Base-by-base conservation (phyloP, 2,888 invertebrate species). In the Cremastinae sp. region DNA sequence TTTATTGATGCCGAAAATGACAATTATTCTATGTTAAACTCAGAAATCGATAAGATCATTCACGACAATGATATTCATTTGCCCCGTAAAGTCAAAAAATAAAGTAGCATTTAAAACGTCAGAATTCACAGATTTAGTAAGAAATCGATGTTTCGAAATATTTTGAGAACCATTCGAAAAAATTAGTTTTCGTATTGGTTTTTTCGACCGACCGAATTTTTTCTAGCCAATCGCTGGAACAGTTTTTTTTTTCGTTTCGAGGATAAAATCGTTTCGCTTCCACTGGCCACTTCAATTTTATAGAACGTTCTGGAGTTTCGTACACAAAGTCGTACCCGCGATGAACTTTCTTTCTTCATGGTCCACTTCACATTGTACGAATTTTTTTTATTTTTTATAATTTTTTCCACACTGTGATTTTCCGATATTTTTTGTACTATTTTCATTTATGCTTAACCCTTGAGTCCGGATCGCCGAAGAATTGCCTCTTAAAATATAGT, bases 271-370 rank as follows among this genome's bases (percentile, higher is more conserved):
- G 71, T 69, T 75, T 80, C 66, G 62, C 74, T 47, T 72, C 61
- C 49, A 79, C 74, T 53, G 78, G 55, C 49, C 59, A 72, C 72
- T 78, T 73, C 78, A 78, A 80, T 65, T 78, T 78, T 68, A 69
- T 69, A 58, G 49, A 49, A 78, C 65, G 64, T 45, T 49, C 51
- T 53, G 51, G 43, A 69, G 64, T 59, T 75, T 76, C 47, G 68
- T 65, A 49, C 51, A 51, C 68, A 35, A 7, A 37, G 8, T 12
- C 12, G 16, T 47, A 3, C 20, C 4, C 47, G 12, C 47, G 35
- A 47, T 56, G 55, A 55, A 35, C 39, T 64, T 51, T 45, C 16
- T 12, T 45, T 74, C 49, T 55, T 68, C n/a, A 43, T 39, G 53
- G 28, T 28, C 28, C 28, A 28, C 2, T 43, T 22, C 39, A 12